Conservation (phyloP, 2,113 vertebrate genomes). For the Odontophorus gujanensis region DNA sequence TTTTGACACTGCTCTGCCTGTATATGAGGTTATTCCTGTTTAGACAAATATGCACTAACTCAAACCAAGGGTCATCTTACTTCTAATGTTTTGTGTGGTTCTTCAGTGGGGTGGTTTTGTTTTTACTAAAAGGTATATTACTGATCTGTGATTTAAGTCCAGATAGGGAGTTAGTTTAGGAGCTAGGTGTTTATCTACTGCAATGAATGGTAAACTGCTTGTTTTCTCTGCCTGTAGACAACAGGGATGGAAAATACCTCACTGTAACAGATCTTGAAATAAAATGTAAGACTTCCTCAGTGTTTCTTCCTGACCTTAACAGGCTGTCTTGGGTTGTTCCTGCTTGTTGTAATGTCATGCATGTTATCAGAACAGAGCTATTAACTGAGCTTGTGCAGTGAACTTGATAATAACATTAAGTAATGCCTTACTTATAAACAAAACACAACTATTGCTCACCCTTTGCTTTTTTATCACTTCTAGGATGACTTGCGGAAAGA, state of each 20-base stretch:
- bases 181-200: background rate
- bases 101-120: background rate
- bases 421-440: background rate
- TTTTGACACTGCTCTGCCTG: background rate
- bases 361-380: background rate
- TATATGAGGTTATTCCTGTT: background rate
- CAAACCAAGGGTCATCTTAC: background rate
- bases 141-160: background rate
- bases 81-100: background rate
- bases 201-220: background rate
- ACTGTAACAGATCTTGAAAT: background rate
- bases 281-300: background rate
- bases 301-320: background rate
- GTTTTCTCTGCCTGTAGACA: background rate
- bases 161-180: background rate
- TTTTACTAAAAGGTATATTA: background rate
- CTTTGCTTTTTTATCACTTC: background rate
- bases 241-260: background rate
- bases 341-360: background rate
- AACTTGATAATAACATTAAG: background rate
- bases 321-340: background rate
- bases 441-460: background rate
- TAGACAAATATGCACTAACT: background rate
- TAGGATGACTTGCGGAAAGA: conserved; percentile 97
- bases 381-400: background rate